Base-by-base conservation (phyloP, 2,888 invertebrate genomes). In the Ceriagrion tenellum region DNA sequence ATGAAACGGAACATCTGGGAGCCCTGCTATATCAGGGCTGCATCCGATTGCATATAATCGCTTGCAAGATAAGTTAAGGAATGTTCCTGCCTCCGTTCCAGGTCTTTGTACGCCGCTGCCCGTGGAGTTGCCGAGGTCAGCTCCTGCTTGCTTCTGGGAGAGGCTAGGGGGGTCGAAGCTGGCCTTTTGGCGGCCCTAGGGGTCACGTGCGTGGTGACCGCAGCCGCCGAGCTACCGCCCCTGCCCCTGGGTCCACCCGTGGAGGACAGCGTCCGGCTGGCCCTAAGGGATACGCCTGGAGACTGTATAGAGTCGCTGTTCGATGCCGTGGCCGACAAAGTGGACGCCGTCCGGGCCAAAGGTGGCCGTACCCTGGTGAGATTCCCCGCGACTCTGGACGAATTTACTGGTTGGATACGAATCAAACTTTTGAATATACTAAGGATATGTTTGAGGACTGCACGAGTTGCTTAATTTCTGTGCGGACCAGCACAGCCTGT, bases 201-300 rank as follows among this genome's bases (percentile, higher is more conserved):
- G 90, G 98, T 99, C 95, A 98, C 98, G 1, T 98, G 98, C 96
- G 98, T 99, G 81, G 98, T 99, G 95, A 99, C 98, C 96, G 98
- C 98, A 40, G 99, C 99, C 0, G 98, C 98, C 0, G 99, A 99
- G 96, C 97, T 99, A 90, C 99, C 99, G 0, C 98, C 98, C 95
- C 97, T 97, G 8, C 98, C 97, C 0, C 96, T 97, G 0, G 97
- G 97, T 96, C 96, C 96, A 63, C 97, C 97, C 95, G 98, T 97
- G 95, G 97, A 97, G 0, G 97, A 97, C 90, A 98, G 98, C 96
- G 97, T 98, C 95, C 98, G 98, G 96, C 98, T 99, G 23, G 98
- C 98, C 47, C 97, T 98, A 6, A 97, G 98, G 95, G 99, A 99
- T 96, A 97, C 98, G 16, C 98, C 98, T 0, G 97, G 97, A 95